Percentiles rank a stretch among this genome's conserved stretches.
These are phyloP conservation scores for Sinella curviseta DNA, from an alignment of 1,140 invertebrate species.

Conservation along the genomic window DNA sequence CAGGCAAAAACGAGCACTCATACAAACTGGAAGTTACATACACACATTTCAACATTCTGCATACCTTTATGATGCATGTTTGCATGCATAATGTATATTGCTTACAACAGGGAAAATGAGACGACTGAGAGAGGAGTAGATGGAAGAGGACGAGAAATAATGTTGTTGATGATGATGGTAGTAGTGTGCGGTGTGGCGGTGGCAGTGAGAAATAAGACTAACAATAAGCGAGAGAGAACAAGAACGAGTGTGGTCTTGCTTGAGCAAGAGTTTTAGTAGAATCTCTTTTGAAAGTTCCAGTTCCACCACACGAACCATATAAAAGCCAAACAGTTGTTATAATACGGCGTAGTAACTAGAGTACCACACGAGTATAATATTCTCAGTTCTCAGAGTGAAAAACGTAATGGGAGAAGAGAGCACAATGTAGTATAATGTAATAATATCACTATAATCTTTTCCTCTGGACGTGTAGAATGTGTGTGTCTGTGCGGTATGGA, in stretches of 20 bases:
- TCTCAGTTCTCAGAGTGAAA: too few species aligned
- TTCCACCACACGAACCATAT: not conserved
- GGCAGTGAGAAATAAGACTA: not conserved
- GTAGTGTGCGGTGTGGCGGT: not conserved
- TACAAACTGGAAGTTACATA: too few species aligned
- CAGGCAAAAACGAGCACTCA: too few species aligned
- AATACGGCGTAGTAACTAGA: not conserved
- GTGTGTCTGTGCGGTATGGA: not conserved
- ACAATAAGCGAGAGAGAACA: not conserved
- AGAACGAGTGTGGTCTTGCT: conserved; percentile 11
- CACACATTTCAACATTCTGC: conserved; percentile 4
- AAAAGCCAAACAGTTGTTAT: not conserved
- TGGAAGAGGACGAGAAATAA: not conserved
- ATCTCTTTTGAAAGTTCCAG: conserved; percentile 15
- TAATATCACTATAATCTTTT: too few species aligned
- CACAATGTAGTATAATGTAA: too few species aligned
- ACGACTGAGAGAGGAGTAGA: not conserved
- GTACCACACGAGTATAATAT: too few species aligned
- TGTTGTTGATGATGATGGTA: not conserved
- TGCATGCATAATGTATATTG: not conserved
- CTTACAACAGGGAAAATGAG: not conserved
- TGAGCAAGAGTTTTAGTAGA: not conserved
- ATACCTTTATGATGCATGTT: not conserved
- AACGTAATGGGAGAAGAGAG: too few species aligned
- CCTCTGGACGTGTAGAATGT: too few species aligned